Percentiles rank a stretch among this genome's conserved stretches.
phyloP scores from a whole-genome alignment of 2,113 vertebrate genomes.

The Dicrurus megarhynchus region DNA sequence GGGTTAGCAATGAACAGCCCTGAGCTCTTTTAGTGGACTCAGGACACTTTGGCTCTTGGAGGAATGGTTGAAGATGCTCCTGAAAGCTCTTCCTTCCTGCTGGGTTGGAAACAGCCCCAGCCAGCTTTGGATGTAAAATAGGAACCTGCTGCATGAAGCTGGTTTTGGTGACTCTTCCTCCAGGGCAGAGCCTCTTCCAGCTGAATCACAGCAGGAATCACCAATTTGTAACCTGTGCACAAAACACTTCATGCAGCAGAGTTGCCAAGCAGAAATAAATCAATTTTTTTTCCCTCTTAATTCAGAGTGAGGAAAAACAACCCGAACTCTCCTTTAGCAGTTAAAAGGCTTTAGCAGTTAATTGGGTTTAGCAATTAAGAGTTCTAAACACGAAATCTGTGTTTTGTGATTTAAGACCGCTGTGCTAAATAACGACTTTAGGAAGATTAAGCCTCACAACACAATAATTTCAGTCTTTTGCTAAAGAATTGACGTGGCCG shows the following conservation, averaged over 20 bases:
- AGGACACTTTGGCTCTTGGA: not conserved
- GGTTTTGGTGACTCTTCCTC: not conserved
- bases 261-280: not conserved
- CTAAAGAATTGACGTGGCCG: not conserved
- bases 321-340: not conserved
- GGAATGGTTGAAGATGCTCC: not conserved
- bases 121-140: not conserved
- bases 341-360: not conserved
- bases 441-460: conserved; percentile 50
- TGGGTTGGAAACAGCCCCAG: not conserved
- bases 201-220: not conserved
- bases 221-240: not conserved
- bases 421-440: conserved; percentile 8
- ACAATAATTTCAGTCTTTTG: conserved; percentile 41
- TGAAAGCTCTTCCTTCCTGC: conserved; percentile 8
- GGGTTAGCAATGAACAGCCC: not conserved
- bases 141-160: not conserved
- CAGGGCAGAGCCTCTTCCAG: not conserved
- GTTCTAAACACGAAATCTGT: not conserved
- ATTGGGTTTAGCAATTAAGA: not conserved
- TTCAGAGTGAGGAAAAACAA: not conserved
- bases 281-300: not conserved
- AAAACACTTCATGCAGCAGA: not conserved
- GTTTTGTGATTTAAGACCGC: conserved; percentile 43
- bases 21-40: not conserved